Base-by-base conservation (phyloP, 2,888 invertebrate genomes). In the Alloplasta piceator region DNA sequence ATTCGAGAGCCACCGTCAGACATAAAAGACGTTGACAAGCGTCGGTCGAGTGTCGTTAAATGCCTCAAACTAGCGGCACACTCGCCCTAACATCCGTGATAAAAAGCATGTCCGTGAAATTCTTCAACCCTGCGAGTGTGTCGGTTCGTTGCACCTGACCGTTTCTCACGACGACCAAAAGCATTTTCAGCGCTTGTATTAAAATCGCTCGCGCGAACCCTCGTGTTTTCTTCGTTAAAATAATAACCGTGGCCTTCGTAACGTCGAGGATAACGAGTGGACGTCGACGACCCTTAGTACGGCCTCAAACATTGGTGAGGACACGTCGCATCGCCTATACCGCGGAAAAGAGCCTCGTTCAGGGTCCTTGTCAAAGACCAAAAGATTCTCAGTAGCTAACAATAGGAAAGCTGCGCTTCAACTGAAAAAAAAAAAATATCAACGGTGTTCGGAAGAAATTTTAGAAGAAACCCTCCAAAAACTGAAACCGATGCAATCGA, bases 131-230 rank as follows among this genome's bases (percentile, higher is more conserved):
- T 12, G 52, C 52, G 52, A 14, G 43, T 52, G 73, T 78, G 43
- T 67, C 61, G 48, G 52, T 16, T 26, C 66, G 64, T 10, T 74
- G 82, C 91, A 91, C 89, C 91, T 90, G 91, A 90, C 88, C 86
- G 83, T 85, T 90, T 91, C 90, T 87, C 91, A 91, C 89, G 88
- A 83, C 85, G 85, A 26, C 26, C 26, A 26, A 26, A 26, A 86
- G 83, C 85, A 85, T 87, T 83, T 90, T 90, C 87, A 89, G 85
- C 86, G 82, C 84, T 83, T 85, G 82, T 85, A 87, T 88, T 87
- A 89, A 88, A 88, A 88, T 84, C 83, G 79, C 77, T 66, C 70
- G 76, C 72, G 74, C 82, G 70, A 56, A 61, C 36, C 70, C 63
- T 63, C 61, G 73, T 71, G 58, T 81, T 76, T 76, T 70, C 82